Base-by-base conservation (phyloP, 2,888 invertebrate species). In the Cryptophagus acutangulus region DNA sequence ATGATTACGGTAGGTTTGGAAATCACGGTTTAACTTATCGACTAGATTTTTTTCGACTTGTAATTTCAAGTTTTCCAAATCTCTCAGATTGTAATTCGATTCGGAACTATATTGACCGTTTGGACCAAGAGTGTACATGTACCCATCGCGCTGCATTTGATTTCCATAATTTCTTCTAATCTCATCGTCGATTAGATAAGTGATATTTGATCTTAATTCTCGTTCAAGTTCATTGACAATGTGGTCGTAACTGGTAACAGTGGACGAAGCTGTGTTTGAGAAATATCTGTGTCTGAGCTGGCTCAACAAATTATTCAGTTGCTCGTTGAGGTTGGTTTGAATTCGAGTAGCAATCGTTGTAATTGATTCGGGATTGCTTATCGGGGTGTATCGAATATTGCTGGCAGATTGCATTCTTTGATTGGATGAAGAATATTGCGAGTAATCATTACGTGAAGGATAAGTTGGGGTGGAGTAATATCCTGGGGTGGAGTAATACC, bases 11-110 rank as follows among this genome's bases (percentile, higher is more conserved):
- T 49, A 44, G 10, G 38, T 40, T 45, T 55, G 50, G 39, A 60
- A 59, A 36, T 59, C 59, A 9, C 55, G 46, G 17, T 52, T 59
- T 25, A 62, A 40, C 38, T 66, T 63, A 4, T 58, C 54, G 1
- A 62, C 45, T 26, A 69, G 49, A 45, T 67, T 66, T 17, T 54
- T 52, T 39, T 67, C 62, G 14, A 66, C 57, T 47, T 66, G 65
- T 31, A 56, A 47, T 37, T 58, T 62, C 30, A 63, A 52, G 40
- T 52, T 61, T 16, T 62, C 60, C 31, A 66, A 57, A 47, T 66
- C 68, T 13, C 54, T 57, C 9, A 52, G 33, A 38, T 59, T 58
- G 47, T 66, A 69, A 41, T 66, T 67, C 33, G 58, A 59, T 16
- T 63, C 55, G 6, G 46, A 49, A n/a, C 54, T 55, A 2, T 41